Percentiles rank a stretch among this genome's conserved stretches.
These are phyloP conservation scores for Epinephelus awoara DNA, from an alignment of 2,797 vertebrate genomes.

Conservation along the genomic window DNA sequence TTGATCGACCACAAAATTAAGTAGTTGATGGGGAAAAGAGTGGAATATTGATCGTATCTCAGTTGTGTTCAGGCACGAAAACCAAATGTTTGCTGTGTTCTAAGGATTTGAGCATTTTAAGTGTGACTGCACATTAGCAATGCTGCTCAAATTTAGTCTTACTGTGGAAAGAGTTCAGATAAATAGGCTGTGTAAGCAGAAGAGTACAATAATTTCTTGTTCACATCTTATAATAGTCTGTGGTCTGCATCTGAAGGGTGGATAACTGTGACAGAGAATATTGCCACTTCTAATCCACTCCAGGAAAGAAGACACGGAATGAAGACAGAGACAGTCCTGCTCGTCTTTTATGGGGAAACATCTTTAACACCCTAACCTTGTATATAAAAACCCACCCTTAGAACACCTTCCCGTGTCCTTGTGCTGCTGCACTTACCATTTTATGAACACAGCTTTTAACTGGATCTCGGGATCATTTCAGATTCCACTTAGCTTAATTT, in stretches of 20 bases:
- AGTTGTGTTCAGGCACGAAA: constrained; percentile 38
- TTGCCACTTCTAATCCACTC: constrained; percentile 86
- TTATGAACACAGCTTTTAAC: constrained; percentile 52
- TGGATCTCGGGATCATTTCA: constrained; percentile 56
- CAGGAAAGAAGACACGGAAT: constrained; percentile 85
- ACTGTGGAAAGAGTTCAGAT: constrained; percentile 25
- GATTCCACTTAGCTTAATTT: constrained; percentile 48
- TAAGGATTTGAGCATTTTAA: constrained; percentile 25
- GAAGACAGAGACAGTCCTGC: constrained; percentile 81
- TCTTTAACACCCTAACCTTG: constrained; percentile 61
- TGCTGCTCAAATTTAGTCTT: constrained; percentile 17
- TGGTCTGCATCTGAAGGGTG: constrained; percentile 76
- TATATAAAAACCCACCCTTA: constrained; percentile 49
- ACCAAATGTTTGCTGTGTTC: constrained; percentile 44
- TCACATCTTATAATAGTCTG: constrained; percentile 58
- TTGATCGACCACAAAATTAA: constrained; percentile 52
- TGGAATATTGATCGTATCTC: constrained; percentile 50
- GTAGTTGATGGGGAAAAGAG: constrained; percentile 39
- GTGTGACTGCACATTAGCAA: constrained; percentile 37
- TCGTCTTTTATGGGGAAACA: constrained; percentile 69
- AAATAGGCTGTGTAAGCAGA: constrained; percentile 34
- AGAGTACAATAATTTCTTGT: constrained; percentile 50
- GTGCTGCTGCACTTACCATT: constrained; percentile 63
- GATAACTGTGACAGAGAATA: constrained; percentile 81
- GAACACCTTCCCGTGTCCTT: constrained; percentile 39